phyloP scores from a whole-genome alignment of 2,113 vertebrate species.

The Engystomops pustulosus region DNA sequence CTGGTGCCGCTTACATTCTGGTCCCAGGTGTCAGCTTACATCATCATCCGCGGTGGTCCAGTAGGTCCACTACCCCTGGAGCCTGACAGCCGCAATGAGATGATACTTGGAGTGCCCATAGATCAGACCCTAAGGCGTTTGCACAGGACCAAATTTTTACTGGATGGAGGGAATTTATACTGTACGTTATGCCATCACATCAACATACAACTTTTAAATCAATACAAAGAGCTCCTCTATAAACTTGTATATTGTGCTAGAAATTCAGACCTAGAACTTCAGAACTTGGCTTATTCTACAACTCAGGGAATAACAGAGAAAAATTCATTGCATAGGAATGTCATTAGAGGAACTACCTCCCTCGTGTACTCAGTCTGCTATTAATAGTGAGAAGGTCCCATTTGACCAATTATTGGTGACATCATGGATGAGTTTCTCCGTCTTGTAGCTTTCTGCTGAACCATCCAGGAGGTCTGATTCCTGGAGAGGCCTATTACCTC shows the following conservation, averaged over 20 bases:
- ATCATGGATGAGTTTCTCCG: not conserved
- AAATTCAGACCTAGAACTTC: no score
- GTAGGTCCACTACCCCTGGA: no score
- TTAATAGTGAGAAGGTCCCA: constrained; percentile 11
- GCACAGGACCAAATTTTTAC: not conserved
- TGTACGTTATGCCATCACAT: no score
- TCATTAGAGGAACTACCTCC: not conserved
- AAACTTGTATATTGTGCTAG: not conserved
- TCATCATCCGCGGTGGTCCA: no score
- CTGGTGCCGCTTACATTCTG: no score
- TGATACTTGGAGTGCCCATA: no score
- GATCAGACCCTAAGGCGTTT: no score
- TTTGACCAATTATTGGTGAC: not conserved
- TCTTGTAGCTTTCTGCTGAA: not conserved
- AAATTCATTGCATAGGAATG: not conserved
- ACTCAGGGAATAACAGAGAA: not conserved
- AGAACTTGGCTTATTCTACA: no score
- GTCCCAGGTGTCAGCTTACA: no score
- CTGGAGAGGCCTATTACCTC: not conserved
- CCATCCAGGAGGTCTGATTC: constrained; percentile 8
- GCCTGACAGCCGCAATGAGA: no score
- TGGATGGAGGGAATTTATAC: no score
- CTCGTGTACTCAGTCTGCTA: not conserved
- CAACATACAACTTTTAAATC: not conserved
- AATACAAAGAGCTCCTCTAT: no score